phyloP scores from a whole-genome alignment of 2,797 vertebrate genomes.

The Gymnopithys bicolor region DNA sequence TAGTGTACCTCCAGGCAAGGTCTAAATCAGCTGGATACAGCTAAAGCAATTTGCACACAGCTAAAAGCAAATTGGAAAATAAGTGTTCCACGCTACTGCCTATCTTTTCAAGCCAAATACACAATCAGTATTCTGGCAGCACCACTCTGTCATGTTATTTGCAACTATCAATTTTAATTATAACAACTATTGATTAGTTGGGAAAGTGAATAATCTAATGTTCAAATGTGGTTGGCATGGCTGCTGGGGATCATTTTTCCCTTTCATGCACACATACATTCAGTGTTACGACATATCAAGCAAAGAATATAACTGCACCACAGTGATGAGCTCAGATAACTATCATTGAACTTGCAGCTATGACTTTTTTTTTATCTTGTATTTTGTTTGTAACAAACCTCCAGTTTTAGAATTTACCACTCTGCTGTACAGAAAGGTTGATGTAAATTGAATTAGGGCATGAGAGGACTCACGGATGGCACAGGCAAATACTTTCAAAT shows the following conservation, averaged over 20 bases:
- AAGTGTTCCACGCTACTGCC: slow-evolving; percentile 81
- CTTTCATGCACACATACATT: background rate
- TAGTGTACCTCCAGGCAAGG: slow-evolving; percentile 85
- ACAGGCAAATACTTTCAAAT: background rate
- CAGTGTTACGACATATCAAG: background rate
- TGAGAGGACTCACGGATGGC: background rate
- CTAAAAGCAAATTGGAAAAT: slow-evolving; percentile 89
- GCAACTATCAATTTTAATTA: slow-evolving; percentile 89
- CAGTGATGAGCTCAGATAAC: background rate
- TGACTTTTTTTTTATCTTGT: background rate
- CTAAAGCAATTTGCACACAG: slow-evolving; percentile 87
- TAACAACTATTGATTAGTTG: slow-evolving; percentile 86
- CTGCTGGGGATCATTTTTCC: slow-evolving; percentile 17
- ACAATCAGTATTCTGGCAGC: slow-evolving; percentile 84
- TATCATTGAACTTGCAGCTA: background rate
- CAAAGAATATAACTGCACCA: background rate
- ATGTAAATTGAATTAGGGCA: background rate
- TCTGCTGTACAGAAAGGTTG: background rate
- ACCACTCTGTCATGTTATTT: slow-evolving; percentile 82
- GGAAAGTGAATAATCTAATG: slow-evolving; percentile 83
- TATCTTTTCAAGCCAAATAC: slow-evolving; percentile 83
- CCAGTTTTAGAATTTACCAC: background rate
- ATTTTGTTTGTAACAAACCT: background rate
- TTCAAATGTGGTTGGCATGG: slow-evolving; percentile 58
- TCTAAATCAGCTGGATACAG: slow-evolving; percentile 87